These are phyloP conservation scores for Coracias cyanogaster DNA, from an alignment of 2,797 vertebrate genomes.

Conservation along the genomic window DNA sequence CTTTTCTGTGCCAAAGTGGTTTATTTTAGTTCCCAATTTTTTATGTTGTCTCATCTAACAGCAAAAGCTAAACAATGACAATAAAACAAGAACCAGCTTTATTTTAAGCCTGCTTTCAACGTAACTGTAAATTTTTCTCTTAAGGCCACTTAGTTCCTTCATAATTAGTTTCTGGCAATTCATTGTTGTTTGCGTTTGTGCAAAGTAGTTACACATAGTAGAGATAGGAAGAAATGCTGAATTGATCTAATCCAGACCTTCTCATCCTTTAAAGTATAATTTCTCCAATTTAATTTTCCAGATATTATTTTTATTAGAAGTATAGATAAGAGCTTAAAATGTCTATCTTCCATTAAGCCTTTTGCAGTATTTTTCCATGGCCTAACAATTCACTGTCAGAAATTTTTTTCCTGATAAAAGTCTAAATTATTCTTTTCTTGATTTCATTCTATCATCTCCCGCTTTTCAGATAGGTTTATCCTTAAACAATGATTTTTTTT, in stretches of 20 bases:
- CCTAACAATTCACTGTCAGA: neutral
- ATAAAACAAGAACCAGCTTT: neutral
- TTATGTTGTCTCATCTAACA: neutral
- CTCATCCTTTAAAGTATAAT: neutral
- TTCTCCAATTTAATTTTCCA: slow-evolving; percentile 5
- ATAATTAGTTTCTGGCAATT: slow-evolving; percentile 17
- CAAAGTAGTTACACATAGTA: neutral
- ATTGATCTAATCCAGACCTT: neutral
- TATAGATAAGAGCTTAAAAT: neutral
- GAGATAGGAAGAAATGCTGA: neutral
- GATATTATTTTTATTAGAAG: slow-evolving; percentile 4
- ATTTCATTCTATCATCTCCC: neutral
- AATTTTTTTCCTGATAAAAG: neutral
- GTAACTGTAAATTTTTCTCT: neutral
- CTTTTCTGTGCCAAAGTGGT: neutral
- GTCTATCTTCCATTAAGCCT: neutral
- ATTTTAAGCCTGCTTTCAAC: neutral
- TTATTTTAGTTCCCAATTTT: neutral
- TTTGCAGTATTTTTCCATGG: neutral
- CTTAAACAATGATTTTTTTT: neutral
- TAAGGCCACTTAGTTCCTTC: neutral
- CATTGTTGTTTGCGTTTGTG: neutral
- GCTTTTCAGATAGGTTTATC: neutral
- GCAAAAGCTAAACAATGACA: neutral
- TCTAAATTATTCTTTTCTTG: neutral